Conservation (phyloP, 1,140 invertebrate species). For the Radopholus similis region DNA sequence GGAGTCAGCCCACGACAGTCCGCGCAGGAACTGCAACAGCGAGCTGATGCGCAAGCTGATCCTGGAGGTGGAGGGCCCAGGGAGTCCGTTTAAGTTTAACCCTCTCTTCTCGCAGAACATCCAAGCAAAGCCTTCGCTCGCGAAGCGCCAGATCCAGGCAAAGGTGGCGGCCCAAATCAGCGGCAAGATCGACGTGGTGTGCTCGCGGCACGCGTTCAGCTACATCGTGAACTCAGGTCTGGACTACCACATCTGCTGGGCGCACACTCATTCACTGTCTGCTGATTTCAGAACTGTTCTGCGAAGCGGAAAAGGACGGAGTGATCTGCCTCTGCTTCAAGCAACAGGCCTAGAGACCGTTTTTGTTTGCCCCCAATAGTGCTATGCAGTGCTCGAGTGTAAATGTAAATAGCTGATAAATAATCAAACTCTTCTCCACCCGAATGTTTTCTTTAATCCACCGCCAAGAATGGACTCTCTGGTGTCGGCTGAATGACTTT, state of each 20-base stretch:
- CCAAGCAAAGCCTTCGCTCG: constrained; percentile 34
- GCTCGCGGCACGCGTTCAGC: constrained; percentile 17
- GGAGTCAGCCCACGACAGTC: neutral
- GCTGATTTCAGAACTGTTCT: constrained; percentile 17
- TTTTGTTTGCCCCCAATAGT: too few species aligned
- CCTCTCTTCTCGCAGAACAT: constrained; percentile 32
- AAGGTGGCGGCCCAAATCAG: constrained; percentile 36
- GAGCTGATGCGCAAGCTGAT: neutral
- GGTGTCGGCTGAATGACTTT: too few species aligned
- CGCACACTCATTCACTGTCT: neutral
- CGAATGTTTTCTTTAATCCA: too few species aligned
- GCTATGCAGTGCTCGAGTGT: too few species aligned
- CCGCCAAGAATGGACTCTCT: too few species aligned
- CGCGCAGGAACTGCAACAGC: neutral
- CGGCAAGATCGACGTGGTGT: constrained; percentile 43
- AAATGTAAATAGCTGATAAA: too few species aligned
- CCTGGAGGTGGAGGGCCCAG: neutral
- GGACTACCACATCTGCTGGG: neutral
- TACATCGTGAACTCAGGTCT: constrained; percentile 14
- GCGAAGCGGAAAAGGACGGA: constrained; percentile 9
- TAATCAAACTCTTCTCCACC: too few species aligned
- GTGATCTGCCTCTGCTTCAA: constrained; percentile 16
- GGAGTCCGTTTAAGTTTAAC: neutral
- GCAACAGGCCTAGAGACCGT: too few species aligned
- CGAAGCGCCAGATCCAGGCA: constrained; percentile 43